Base-by-base conservation (phyloP, 2,797 vertebrate genomes). In the Erethizon dorsatum region DNA sequence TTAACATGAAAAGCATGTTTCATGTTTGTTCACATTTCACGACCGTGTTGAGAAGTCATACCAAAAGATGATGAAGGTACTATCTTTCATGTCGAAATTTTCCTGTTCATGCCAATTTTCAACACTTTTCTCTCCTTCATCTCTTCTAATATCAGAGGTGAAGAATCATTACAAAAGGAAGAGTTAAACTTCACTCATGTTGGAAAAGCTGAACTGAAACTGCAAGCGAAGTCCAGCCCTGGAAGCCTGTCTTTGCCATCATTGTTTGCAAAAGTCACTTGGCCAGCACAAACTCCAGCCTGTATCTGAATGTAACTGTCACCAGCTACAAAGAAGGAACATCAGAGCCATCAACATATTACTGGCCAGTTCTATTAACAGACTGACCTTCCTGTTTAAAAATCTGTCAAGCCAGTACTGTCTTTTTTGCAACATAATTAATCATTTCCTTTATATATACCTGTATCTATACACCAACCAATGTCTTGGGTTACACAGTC, bases 351-450 rank as follows among this genome's bases (percentile, higher is more conserved):
- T n/a, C 71, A 24, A n/a, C 82, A 18, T 24, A 17, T 26, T 24
- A 33, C 67, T 5, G 8, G 37, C 54, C 28, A 84, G 37, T 57
- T 96, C 80, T 47, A 41, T 1, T 31, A 9, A 83, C 31, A 71
- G 79, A 63, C 11, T 37, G 26, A 28, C n/a, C 28, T 88, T 95
- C 17, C 84, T 94, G 77, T 54, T 77, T 45, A 57, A 50, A 82
- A 73, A 61, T 33, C 22, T 92, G 83, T 92, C 73, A 67, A 82
- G 67, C 41, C 79, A 77, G n/a, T 17, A 5, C n/a, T 71, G 31
- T 22, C 75, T 73, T 93, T 93, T 85, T 45, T 90, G 89, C 31
- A 18, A 37, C 6, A 28, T 7, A 77, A 97, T 89, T 63, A 78
- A 87, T 88, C 45, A 50, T 73, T 88, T 91, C 85, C 80, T 92